Evolutionary conservation across 2,113 vertebrate species (phyloP).

Genomic region (Epinephelus cyanopodus): DNA sequence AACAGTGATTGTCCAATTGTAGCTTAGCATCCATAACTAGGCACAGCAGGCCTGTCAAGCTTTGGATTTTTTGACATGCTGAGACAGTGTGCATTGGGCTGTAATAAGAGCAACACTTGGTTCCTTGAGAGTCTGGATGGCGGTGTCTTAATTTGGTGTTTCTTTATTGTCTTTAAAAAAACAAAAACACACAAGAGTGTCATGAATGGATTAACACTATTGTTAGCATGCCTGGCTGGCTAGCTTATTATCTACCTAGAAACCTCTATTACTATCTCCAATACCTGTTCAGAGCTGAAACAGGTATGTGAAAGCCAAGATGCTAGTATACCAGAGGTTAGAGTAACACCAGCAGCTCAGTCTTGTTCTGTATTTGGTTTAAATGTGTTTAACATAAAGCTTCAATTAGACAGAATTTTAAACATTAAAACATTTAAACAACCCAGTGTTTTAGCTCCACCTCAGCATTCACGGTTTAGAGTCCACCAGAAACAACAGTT

Average conservation of each 20-base stretch:
- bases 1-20: not conserved
- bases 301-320: not conserved
- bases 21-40: not conserved
- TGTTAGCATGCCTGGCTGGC: not conserved
- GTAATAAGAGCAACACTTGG: not conserved
- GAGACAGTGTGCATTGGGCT: not conserved
- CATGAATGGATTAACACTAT: not conserved
- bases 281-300: not conserved
- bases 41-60: not conserved
- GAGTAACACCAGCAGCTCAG: too few relatives aligned
- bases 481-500: too few relatives aligned
- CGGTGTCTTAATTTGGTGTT: too few relatives aligned
- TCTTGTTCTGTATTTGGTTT: not conserved
- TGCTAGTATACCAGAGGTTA: not conserved
- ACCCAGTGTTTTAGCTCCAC: too few relatives aligned
- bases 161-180: not conserved
- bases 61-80: not conserved
- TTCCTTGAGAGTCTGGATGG: not conserved
- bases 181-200: not conserved
- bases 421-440: too few relatives aligned
- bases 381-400: not conserved
- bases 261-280: not conserved
- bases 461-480: too few relatives aligned
- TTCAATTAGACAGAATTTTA: too few relatives aligned
- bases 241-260: not conserved